Base-by-base conservation (phyloP, 2,888 invertebrate genomes). In the Brachyopa scutellaris region DNA sequence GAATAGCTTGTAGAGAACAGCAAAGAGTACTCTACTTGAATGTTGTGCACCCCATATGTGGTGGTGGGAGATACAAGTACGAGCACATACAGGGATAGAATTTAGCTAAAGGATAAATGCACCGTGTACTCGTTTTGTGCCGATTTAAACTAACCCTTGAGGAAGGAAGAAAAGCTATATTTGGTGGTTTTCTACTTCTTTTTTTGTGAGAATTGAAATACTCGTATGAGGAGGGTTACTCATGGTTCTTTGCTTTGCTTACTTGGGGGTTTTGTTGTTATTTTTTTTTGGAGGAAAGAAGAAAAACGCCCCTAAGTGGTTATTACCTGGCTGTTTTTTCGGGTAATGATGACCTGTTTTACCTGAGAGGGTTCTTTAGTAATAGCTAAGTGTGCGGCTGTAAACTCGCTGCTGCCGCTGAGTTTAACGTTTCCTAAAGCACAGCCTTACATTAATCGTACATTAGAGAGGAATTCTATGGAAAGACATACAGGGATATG, bases 61-160 rank as follows among this genome's bases (percentile, higher is more conserved):
- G n/a, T n/a, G n/a, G n/a, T n/a, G n/a, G n/a, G n/a, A n/a, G n/a
- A n/a, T n/a, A n/a, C n/a, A n/a, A n/a, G n/a, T n/a, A n/a, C n/a
- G 17, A 47, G 33, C 40, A 13, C n/a, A 26, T 36, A 26, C 7
- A 33, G n/a, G 33, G 33, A 57, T 42, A 26, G 62, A 62, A 74
- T 69, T 62, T 69, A 62, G 59, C 67, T 74, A 57, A 80, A 69
- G 62, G 69, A 74, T 51, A 76, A 78, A 61, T 80, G 49, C 49
- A 74, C 42, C n/a, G 38, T 49, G 61, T 57, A 23, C 26, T 17
- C 19, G 40, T 61, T 59, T 79, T 67, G 45, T 72, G 55, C 42
- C 55, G 59, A 62, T 62, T 57, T 6, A 29, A 59, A 33, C 40
- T 51, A 42, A 51, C 31, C 36, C 42, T 51, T 42, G 38, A 21